Evolutionary conservation across 1,140 invertebrate species (phyloP).

Genomic region (Oncopodura yosiiana): DNA sequence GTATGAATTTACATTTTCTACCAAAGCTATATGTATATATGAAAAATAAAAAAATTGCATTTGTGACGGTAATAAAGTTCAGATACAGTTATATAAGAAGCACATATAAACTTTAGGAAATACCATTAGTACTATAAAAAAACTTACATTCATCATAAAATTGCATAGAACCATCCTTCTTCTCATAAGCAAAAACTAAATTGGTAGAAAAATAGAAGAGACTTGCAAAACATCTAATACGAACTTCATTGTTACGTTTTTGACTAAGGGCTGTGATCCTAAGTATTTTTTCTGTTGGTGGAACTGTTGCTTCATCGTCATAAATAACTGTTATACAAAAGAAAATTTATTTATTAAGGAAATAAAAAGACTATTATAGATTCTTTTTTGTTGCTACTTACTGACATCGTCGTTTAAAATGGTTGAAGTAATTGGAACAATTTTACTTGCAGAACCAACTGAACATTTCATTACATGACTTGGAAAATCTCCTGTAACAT

Average conservation of each 20-base stretch:
- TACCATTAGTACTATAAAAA: neutral
- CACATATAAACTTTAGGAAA: neutral
- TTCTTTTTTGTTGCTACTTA: constrained; percentile 7
- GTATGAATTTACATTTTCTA: constrained; percentile 23
- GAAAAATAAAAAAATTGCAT: neutral
- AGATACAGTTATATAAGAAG: neutral
- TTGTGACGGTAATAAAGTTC: neutral
- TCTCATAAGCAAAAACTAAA: constrained; percentile 28
- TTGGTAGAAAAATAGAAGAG: constrained; percentile 30
- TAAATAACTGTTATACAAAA: constrained; percentile 23
- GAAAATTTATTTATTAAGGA: neutral
- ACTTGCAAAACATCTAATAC: constrained; percentile 25
- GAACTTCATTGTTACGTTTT: constrained; percentile 8
- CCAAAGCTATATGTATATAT: constrained; percentile 10
- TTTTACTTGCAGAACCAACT: constrained; percentile 16
- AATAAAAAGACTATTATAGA: neutral
- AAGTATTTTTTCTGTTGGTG: constrained; percentile 22
- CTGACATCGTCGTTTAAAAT: constrained; percentile 23
- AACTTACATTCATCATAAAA: constrained; percentile 16
- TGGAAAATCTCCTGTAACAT: constrained; percentile 23
- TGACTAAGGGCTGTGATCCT: constrained; percentile 16
- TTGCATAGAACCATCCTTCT: constrained; percentile 23
- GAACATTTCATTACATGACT: constrained; percentile 30
- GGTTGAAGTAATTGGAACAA: constrained; percentile 21
- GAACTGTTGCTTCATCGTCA: constrained; percentile 15